A percentile compares a stretch with the other conserved stretches of the same genome.
These are phyloP conservation scores for Montipora foliosa DNA, from an alignment of 64 coral and sea anemone genomes.

Conservation along the genomic window DNA sequence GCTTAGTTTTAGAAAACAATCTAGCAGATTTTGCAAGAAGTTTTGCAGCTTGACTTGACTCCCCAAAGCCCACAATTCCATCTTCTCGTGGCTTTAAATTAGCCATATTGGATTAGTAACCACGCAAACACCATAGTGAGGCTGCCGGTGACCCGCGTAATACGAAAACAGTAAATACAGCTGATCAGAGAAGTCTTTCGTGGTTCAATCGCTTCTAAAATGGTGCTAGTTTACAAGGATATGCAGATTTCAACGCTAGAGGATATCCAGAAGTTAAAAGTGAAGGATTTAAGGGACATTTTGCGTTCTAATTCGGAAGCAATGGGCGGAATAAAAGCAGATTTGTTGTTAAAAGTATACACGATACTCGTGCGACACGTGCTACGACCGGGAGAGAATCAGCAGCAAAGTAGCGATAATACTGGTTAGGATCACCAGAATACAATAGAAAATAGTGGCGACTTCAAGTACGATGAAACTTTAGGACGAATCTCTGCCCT, in stretches of 20 bases:
- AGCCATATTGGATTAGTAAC: too few relatives aligned
- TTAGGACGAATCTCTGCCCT: slow-evolving; percentile 10
- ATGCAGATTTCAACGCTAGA: slow-evolving; percentile 36
- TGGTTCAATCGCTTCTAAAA: slow-evolving; percentile 28
- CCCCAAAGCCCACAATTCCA: too few relatives aligned
- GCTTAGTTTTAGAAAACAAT: too few relatives aligned
- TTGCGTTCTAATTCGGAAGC: slow-evolving; percentile 35
- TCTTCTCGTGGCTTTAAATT: too few relatives aligned
- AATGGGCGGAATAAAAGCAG: slow-evolving; percentile 6
- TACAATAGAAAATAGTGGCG: not conserved
- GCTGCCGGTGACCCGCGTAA: too few relatives aligned
- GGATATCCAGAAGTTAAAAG: slow-evolving; percentile 40
- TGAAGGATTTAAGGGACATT: slow-evolving; percentile 12
- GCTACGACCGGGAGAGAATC: slow-evolving; percentile 7
- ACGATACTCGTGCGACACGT: slow-evolving; percentile 7
- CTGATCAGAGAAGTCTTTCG: not conserved
- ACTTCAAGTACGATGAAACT: slow-evolving; percentile 8
- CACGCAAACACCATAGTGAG: too few relatives aligned
- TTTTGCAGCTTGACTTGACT: too few relatives aligned
- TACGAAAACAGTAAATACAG: too few relatives aligned
- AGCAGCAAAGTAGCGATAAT: slow-evolving; percentile 15
- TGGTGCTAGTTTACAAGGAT: slow-evolving; percentile 18
- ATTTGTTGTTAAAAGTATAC: slow-evolving; percentile 35
- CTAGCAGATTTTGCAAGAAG: too few relatives aligned
- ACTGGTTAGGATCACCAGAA: slow-evolving; percentile 18